These are phyloP conservation scores for Aurelia sp. DNA, from an alignment of 30 jellyfish, hydroid and myxozoan genomes.

Conservation along the genomic window DNA sequence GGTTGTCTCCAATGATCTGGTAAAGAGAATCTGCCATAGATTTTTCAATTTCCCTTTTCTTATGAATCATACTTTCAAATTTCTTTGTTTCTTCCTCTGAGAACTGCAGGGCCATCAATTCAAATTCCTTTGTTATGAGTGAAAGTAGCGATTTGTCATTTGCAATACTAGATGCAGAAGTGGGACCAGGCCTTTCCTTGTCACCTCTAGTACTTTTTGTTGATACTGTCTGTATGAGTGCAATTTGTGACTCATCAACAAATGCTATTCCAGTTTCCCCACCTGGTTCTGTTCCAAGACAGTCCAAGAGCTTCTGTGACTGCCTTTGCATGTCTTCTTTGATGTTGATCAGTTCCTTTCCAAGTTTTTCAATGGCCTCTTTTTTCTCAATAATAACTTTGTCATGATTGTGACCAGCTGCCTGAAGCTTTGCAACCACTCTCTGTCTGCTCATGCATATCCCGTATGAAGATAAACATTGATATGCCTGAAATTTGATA, in stretches of 20 bases:
- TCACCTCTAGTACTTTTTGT: no score
- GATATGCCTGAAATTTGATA: constrained; percentile 23
- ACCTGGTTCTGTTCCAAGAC: neutral
- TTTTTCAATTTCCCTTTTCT: constrained; percentile 15
- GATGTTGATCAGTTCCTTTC: neutral
- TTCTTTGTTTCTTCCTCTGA: neutral
- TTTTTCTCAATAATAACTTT: constrained; percentile 11
- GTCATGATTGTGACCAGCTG: constrained; percentile 34
- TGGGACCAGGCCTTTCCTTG: no score
- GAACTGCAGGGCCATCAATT: no score
- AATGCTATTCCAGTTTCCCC: neutral
- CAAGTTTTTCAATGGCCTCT: constrained; percentile 17
- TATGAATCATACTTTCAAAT: constrained; percentile 3
- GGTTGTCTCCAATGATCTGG: constrained; percentile 36
- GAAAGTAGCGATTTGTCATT: no score
- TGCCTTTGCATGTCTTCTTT: constrained; percentile 8
- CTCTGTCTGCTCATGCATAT: constrained; percentile 33
- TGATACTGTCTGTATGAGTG: neutral
- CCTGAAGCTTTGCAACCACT: constrained; percentile 30
- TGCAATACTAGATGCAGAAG: no score
- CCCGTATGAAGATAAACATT: constrained; percentile 23
- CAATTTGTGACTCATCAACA: constrained; percentile 9
- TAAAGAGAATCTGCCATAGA: constrained; percentile 7
- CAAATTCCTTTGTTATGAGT: no score
- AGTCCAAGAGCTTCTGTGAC: neutral